Conservation (phyloP, 2,797 vertebrate genomes). For the Echeneis naucrates region DNA sequence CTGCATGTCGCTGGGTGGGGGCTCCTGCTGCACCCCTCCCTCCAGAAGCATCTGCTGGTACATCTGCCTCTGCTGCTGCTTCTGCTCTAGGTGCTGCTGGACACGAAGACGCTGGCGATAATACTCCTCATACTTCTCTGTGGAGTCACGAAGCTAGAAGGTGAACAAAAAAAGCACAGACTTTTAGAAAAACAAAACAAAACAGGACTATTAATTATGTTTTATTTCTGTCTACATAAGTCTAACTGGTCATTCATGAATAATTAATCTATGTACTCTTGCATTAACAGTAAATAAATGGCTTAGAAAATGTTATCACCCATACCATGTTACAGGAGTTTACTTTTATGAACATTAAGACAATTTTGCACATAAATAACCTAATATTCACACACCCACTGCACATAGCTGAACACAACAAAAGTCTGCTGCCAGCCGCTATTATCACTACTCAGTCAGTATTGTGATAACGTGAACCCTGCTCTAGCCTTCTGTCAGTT, state of each 20-base stretch:
- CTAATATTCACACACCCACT: background rate
- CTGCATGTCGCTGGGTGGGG: constrained; percentile 88
- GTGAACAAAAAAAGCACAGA: background rate
- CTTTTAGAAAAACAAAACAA: background rate
- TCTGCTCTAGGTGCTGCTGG: constrained; percentile 98
- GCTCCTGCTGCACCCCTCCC: constrained; percentile 95
- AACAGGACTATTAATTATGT: background rate
- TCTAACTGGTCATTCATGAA: background rate
- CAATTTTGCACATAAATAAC: background rate
- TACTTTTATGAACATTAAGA: background rate
- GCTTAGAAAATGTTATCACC: background rate
- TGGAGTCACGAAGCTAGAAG: constrained; percentile 91
- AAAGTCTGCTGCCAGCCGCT: background rate
- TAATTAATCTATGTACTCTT: background rate
- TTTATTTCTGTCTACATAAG: background rate
- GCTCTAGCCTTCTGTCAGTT: constrained; percentile 23
- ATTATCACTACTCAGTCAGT: constrained; percentile 17
- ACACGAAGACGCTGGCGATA: constrained; percentile 96
- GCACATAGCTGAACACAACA: background rate
- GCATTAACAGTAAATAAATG: background rate
- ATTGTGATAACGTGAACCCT: constrained; percentile 35
- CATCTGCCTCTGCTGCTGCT: constrained; percentile 95
- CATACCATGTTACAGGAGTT: background rate
- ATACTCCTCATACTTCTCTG: constrained; percentile 97
- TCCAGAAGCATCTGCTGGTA: constrained; percentile 99